Evolutionary conservation across 2,113 vertebrate species (phyloP).

Genomic region (Pantherophis guttatus): DNA sequence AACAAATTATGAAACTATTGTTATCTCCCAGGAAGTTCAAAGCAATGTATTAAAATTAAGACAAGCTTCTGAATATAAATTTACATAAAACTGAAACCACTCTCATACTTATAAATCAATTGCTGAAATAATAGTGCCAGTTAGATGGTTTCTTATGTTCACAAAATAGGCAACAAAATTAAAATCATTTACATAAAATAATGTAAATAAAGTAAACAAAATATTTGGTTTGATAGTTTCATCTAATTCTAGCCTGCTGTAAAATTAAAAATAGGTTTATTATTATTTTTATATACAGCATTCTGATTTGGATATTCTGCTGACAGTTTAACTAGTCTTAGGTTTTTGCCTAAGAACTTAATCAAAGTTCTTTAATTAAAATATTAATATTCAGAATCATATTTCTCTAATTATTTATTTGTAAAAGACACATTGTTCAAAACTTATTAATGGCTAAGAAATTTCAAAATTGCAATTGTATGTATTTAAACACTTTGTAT

Average conservation of each 20-base stretch:
- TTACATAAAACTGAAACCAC: conserved; percentile 9
- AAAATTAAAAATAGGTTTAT: not conserved
- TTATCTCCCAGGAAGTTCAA: conserved; percentile 55
- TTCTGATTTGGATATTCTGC: not conserved
- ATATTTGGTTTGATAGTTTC: not conserved
- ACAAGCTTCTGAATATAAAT: not conserved
- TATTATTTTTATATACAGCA: not conserved
- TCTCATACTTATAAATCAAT: conserved; percentile 9
- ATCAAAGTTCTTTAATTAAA: conserved; percentile 23
- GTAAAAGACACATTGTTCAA: not conserved
- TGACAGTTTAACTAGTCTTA: not conserved
- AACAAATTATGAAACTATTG: conserved; percentile 54
- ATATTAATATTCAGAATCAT: not conserved
- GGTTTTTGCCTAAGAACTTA: not conserved
- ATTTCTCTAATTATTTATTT: not conserved
- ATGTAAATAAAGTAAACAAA: not conserved
- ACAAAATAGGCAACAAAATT: not conserved
- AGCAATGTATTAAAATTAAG: conserved; percentile 44
- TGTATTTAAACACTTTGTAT: not conserved
- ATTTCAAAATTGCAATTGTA: not conserved
- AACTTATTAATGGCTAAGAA: not conserved
- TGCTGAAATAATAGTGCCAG: conserved; percentile 32
- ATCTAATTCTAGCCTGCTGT: not conserved
- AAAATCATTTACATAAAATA: conserved; percentile 32
- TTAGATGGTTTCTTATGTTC: not conserved